Percentiles rank a stretch among this genome's conserved stretches.
Evolutionary conservation across 1,140 invertebrate species (phyloP).

Genomic region (Heliconius nattereri): DNA sequence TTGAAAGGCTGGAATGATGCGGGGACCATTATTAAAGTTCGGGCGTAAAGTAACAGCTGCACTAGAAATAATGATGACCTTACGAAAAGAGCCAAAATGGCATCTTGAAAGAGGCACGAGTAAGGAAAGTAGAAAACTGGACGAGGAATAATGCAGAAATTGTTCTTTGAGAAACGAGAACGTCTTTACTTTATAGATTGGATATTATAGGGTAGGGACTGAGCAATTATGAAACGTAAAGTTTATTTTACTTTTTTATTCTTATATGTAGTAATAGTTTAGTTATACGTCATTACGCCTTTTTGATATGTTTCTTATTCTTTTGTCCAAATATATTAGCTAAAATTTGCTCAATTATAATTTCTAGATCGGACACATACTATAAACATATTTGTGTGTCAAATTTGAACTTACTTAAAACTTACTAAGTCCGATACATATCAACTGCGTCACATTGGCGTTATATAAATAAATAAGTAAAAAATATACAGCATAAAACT

Average conservation of each 20-base stretch:
- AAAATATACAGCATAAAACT: neutral
- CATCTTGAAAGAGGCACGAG: slow-evolving; percentile 56
- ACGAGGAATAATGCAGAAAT: slow-evolving; percentile 22
- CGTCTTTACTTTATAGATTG: neutral
- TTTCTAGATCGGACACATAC: neutral
- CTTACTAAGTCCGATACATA: neutral
- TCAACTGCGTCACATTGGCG: neutral
- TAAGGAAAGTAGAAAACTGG: slow-evolving; percentile 49
- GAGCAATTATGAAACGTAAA: neutral
- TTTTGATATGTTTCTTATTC: neutral
- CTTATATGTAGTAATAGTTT: neutral
- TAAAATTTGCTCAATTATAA: neutral
- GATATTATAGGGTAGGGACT: neutral
- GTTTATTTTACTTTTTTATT: neutral
- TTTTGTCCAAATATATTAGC: neutral
- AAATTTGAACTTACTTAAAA: neutral
- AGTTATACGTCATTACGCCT: neutral
- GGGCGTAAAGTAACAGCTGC: slow-evolving; percentile 74
- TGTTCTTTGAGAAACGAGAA: slow-evolving; percentile 10
- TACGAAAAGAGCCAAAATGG: slow-evolving; percentile 53
- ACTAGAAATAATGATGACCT: slow-evolving; percentile 64
- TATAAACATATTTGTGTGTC: neutral
- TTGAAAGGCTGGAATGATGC: slow-evolving; percentile 58
- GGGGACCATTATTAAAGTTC: slow-evolving; percentile 70
- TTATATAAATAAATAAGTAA: neutral